Evolutionary conservation across 2,888 invertebrate genomes (phyloP).

Genomic region (Pyrgus malvae): DNA sequence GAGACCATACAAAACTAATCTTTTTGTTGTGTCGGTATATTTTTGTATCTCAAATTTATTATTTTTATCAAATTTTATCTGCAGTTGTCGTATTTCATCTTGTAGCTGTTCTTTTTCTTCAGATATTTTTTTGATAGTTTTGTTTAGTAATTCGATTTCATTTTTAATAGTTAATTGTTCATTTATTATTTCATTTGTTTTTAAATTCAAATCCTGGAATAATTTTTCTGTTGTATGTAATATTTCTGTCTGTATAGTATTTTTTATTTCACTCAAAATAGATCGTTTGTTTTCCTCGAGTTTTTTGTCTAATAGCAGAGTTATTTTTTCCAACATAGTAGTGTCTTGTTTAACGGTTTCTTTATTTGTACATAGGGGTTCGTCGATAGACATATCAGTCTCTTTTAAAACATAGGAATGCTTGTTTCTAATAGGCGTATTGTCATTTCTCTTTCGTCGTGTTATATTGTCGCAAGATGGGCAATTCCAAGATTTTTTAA

Average conservation of each 20-base stretch:
- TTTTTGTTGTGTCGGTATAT: neutral
- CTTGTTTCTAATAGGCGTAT: conserved; percentile 7
- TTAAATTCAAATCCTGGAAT: neutral
- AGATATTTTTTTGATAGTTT: neutral
- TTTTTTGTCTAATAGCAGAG: neutral
- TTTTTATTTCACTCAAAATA: neutral
- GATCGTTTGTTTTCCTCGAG: conserved; percentile 2
- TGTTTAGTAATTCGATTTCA: neutral
- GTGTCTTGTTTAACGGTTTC: neutral
- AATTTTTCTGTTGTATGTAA: neutral
- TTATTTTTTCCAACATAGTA: neutral
- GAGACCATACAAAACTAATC: conserved; percentile 22
- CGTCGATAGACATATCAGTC: neutral
- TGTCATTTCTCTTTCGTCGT: conserved; percentile 4
- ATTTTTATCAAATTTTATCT: neutral
- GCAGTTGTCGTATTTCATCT: neutral
- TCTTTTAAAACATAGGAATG: neutral
- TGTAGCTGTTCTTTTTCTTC: no score
- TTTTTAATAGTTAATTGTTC: neutral
- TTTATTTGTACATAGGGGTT: neutral
- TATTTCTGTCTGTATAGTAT: neutral
- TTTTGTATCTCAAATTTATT: neutral
- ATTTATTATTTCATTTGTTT: neutral
- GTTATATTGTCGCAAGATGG: conserved; percentile 9
- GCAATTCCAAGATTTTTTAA: conserved; percentile 15